Base-by-base conservation (phyloP, 1,140 invertebrate genomes). In the Batillaria attramentaria region DNA sequence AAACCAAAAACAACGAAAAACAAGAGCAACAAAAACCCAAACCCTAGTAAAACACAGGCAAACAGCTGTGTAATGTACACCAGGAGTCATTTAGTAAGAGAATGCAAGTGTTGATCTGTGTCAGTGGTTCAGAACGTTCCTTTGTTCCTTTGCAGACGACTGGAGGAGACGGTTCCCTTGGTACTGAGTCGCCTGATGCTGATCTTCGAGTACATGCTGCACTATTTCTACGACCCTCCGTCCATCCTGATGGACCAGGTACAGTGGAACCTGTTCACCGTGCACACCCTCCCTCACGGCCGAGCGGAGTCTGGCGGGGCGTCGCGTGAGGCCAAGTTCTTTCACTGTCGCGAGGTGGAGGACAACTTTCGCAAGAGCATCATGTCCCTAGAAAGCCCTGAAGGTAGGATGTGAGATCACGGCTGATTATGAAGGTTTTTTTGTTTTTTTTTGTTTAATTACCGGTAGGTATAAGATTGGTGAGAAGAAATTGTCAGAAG, bases 141-240 rank as follows among this genome's bases (percentile, higher is more conserved):
- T 42, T 80, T 43, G 39, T 41, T 18, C 46, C 54, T 72, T 85
- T 84, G 13, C 81, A 87, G 88, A 31, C 83, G 83, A 37, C 78
- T 90, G 35, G 83, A 85, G 60, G 83, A 83, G 18, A 85, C 82
- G 39, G 83, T 89, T 88, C 93, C 98, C 31, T 93, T 98, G 79
- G 93, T 96, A 85, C 91, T 97, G 6, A 96, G 96, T 0, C 92
- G 97, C 62, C 90, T 99, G 42, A 92, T 98, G 33, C 92, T 98
- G 20, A 92, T 99, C n/a, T 93, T 99, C 78, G 97, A 99, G 87
- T 99, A 99, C 87, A 94, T 99, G 74, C 96, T 99, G 94, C 96
- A 96, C 89, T 95, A 98, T 92, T 92, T 99, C 31, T 99, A 99
- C 88, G 97, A 98, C 89, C 91, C 93, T 16, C 92, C 93, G 10